These are phyloP conservation scores for Archaeoteleia sp. DNA, from an alignment of 2,888 invertebrate genomes.

Conservation along the genomic window DNA sequence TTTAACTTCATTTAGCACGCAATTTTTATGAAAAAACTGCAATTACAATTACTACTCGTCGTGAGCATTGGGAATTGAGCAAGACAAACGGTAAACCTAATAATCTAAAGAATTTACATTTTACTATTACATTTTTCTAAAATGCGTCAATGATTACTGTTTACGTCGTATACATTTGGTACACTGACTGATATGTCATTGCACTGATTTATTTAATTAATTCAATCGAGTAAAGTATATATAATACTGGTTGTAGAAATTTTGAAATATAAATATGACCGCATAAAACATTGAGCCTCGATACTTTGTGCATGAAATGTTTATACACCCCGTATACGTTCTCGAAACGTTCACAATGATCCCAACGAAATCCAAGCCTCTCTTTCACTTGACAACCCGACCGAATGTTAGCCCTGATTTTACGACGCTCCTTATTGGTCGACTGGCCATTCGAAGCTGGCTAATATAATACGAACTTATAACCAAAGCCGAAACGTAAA, in stretches of 20 bases:
- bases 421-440: constrained; percentile 71
- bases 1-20: constrained; percentile 15
- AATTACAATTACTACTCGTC: neutral
- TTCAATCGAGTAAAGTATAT: too few relatives aligned
- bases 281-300: neutral
- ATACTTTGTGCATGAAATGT: constrained; percentile 10
- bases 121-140: too few relatives aligned
- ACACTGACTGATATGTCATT: too few relatives aligned
- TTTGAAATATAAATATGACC: too few relatives aligned
- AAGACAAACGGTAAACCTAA: too few relatives aligned
- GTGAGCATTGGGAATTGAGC: neutral
- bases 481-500: constrained; percentile 73
- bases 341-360: constrained; percentile 63
- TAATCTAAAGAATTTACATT: too few relatives aligned
- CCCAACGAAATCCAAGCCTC: constrained; percentile 70
- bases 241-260: too few relatives aligned
- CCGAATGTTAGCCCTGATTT: constrained; percentile 73
- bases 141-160: too few relatives aligned
- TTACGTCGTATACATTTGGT: too few relatives aligned
- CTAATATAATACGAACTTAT: constrained; percentile 75
- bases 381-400: constrained; percentile 73
- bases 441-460: constrained; percentile 66
- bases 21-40: neutral
- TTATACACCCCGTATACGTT: constrained; percentile 25
- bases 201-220: too few relatives aligned